Evolutionary conservation across 1,140 invertebrate species (phyloP).

Genomic region (Hydropsyche tenuis): DNA sequence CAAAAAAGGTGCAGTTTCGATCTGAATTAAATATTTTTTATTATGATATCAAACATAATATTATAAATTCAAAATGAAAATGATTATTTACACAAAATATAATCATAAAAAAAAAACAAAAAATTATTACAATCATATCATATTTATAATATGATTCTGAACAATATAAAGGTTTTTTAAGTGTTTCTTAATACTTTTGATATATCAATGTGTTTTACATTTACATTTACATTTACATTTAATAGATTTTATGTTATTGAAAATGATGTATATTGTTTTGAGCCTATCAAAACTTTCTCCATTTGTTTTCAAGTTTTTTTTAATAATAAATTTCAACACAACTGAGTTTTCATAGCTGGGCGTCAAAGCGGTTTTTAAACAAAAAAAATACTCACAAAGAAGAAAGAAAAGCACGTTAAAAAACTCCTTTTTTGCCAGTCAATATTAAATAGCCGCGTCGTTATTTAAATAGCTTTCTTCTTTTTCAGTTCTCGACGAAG

Average conservation of each 20-base stretch:
- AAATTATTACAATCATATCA: no score
- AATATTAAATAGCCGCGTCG: neutral
- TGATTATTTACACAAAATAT: no score
- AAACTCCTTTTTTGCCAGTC: neutral
- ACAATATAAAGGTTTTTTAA: no score
- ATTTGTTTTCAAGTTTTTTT: neutral
- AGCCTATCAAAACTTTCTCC: neutral
- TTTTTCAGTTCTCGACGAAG: neutral
- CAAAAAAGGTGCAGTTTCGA: neutral
- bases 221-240: no score
- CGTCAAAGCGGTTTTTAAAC: slow-evolving; percentile 5
- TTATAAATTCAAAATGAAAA: no score
- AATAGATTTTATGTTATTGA: no score
- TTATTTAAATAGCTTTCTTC: neutral
- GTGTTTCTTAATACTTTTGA: no score
- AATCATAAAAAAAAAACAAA: no score
- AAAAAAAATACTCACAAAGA: slow-evolving; percentile 2
- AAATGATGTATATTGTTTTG: neutral
- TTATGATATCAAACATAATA: no score
- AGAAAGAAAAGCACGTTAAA: neutral
- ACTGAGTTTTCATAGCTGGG: slow-evolving; percentile 2
- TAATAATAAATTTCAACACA: neutral
- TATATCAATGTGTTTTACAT: no score
- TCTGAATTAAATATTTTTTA: no score
- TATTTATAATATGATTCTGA: no score